Base-by-base conservation (phyloP, 2,113 vertebrate species). In the Podocnemis expansa region DNA sequence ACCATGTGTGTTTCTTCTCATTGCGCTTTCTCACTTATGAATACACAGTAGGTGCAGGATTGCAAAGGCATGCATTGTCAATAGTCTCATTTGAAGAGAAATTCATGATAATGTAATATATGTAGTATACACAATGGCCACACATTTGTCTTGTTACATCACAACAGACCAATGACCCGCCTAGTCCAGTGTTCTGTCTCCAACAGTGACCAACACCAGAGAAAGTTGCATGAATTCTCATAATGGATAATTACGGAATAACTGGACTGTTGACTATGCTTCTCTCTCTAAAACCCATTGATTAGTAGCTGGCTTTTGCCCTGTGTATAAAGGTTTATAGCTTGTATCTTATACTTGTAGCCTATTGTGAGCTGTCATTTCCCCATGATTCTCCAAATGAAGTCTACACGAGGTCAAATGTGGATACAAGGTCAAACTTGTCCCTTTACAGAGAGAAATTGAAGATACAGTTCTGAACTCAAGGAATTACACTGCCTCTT, bases 381-480 rank as follows among this genome's bases (percentile, higher is more conserved):
- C 9, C 17, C 63, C 8, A n/a, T 38, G n/a, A 3, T 25, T 16
- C 78, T 89, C 82, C 78, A 80, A 80, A 22, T 1, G 54, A 87
- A 0, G 0, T 2, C 17, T 14, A 31, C 24, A 21, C 0, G 0
- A 49, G 10, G 10, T 41, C 45, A 34, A 5, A 47, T 52, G 25
- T 22, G 8, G 21, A 0, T 5, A 12, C 5, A 24, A 58, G 24
- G 25, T 52, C 63, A 38, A 58, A 29, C 47, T 9, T 70, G 49
- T 80, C 84, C 19, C 2, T 5, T 38, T 70, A 70, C 43, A 52
- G 56, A 11, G 51, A 79, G 70, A n/a, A n/a, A 82, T 0, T 60
- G 51, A 70, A 25, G 78, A 85, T 8, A 79, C 10, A 29, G 8
- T 8, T 38, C 31, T 11, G 29, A 78, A 80, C 73, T 27, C 38